Evolutionary conservation across 2,113 vertebrate genomes (phyloP), one percentile per base, ranked within the genome.

Genomic region (Camelus dromedarius): DNA sequence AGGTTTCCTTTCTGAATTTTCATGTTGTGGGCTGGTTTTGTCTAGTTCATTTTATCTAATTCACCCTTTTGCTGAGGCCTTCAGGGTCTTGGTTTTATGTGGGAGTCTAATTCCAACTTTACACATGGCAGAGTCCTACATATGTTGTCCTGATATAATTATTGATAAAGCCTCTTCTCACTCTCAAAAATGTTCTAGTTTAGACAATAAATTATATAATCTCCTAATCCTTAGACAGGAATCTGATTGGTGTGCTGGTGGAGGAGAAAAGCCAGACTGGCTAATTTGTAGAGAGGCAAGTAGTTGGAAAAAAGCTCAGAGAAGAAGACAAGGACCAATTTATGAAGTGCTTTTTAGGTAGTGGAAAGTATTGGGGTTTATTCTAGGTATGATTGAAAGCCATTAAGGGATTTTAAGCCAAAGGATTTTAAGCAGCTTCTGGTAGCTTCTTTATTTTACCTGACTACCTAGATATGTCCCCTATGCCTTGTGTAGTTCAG

Each of bases 1-100:
- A 80, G 26, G 11, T 86, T 90, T 84, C 28, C 1, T 58, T 92
- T 58, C 87, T 70, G 24, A 91, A 76, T 54, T 87, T 48, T 92
- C 67, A 72, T 83, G 42, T 18, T 50, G 26, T 73, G 11, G 16
- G 5, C 6, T 79, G 46, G 20, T 83, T 93, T 95, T 83, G 2
- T 83, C 50, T 92, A 92, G 20, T 60, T 69, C 50, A 62, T 84
- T 84, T 94, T 46, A 77, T 67, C 8, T 86, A 94, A 26, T 81
- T 93, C 32, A 52, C 20, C 54, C 14, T 79, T 92, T 75, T 91
- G 19, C 70, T 86, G 22, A 85, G 4, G 58, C 38, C 64, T 93
- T 91, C 48, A 96, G 50, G 52, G 62, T 79, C 62, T 50, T 89
- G 24, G 12, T 28, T 93, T 88, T 60, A 67, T 56, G 38, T 93